phyloP scores from a whole-genome alignment of 2,113 vertebrate species.

The Okapia johnstoni region DNA sequence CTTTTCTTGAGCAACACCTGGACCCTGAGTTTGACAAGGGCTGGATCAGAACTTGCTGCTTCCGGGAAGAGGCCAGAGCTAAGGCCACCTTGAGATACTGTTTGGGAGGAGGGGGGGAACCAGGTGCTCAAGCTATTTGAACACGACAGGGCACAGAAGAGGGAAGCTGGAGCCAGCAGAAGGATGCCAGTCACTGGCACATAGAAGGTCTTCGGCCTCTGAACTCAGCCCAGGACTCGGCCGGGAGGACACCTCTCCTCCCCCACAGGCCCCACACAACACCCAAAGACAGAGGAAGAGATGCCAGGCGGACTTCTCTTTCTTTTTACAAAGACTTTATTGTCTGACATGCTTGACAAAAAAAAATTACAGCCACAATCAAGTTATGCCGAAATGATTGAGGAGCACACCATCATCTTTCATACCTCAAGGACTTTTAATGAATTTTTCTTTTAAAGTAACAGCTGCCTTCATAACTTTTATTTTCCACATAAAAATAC shows the following conservation, averaged over 20 bases:
- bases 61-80: not conserved
- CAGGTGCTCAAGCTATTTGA: not conserved
- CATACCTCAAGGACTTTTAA: constrained; percentile 74
- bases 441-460: constrained; percentile 74
- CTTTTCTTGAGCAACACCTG: not conserved
- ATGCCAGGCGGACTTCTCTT: rapidly evolving
- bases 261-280: rapidly evolving
- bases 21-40: not conserved
- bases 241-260: rapidly evolving
- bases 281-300: not conserved
- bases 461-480: constrained; percentile 75
- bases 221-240: not conserved
- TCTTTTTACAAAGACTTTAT: constrained; percentile 82
- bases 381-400: constrained; percentile 79
- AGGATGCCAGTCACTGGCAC: rapidly evolving
- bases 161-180: not conserved
- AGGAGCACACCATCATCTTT: constrained; percentile 66
- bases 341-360: constrained; percentile 84
- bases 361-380: constrained; percentile 81
- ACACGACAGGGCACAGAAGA: not conserved
- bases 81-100: too few relatives aligned
- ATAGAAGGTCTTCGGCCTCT: rapidly evolving
- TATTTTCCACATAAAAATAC: constrained; percentile 84
- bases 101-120: not conserved
- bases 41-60: not conserved